Percentiles rank a stretch among this genome's conserved stretches.
These are phyloP conservation scores for Dolichoris vasculosae DNA, from an alignment of 1,140 invertebrate genomes.

Conservation along the genomic window DNA sequence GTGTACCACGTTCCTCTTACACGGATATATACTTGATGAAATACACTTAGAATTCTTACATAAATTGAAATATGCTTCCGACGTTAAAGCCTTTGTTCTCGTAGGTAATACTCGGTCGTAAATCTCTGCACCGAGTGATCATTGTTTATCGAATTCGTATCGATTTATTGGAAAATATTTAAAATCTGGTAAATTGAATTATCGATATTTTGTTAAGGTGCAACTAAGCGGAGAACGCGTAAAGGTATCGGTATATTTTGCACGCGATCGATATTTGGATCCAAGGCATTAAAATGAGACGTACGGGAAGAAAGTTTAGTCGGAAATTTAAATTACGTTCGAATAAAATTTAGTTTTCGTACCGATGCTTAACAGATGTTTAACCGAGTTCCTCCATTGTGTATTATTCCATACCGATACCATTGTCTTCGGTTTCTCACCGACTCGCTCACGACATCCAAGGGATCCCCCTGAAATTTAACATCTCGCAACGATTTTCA, in stretches of 20 bases:
- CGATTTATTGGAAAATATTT: not conserved
- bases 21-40: not conserved
- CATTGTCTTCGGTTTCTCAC: not conserved
- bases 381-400: not conserved
- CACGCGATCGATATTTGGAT: not conserved
- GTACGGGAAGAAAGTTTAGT: slow-evolving; percentile 10
- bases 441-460: not conserved
- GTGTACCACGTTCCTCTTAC: not conserved
- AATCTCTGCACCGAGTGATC: not conserved
- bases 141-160: not conserved
- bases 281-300: not conserved
- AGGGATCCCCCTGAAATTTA: not conserved
- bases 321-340: not conserved
- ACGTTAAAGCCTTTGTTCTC: not conserved
- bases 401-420: not conserved
- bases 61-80: not conserved
- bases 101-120: not conserved
- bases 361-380: slow-evolving; percentile 18
- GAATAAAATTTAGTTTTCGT: slow-evolving; percentile 14
- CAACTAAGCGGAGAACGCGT: not conserved
- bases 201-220: not conserved
- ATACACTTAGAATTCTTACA: not conserved
- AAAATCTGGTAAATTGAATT: not conserved
- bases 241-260: not conserved
- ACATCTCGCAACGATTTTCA: not conserved